Conservation (phyloP, 2,888 invertebrate species). For the Tiliacea aurago region DNA sequence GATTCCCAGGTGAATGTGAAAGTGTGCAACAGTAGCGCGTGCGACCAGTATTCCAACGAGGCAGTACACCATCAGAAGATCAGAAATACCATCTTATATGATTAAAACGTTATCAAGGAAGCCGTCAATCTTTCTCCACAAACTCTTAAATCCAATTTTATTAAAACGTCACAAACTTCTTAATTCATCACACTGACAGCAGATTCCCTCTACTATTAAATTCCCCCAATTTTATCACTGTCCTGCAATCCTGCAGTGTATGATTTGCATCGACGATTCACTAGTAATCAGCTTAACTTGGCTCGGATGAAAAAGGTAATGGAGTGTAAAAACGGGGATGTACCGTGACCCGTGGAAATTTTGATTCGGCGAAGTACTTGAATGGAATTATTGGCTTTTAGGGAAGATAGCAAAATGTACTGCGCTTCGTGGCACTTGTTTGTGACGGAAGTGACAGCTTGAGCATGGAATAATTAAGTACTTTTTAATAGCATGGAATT, state of each 20-base stretch:
- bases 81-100: neutral
- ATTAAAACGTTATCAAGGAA: constrained; percentile 2
- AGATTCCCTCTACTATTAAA: constrained; percentile 48
- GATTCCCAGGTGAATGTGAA: too few species aligned
- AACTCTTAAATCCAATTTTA: constrained; percentile 54
- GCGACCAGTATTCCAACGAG: too few species aligned
- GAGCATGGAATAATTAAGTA: too few species aligned
- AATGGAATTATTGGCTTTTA: constrained; percentile 50
- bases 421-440: neutral
- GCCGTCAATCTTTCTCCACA: neutral
- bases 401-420: constrained; percentile 32
- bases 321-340: constrained; percentile 78
- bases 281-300: constrained; percentile 84
- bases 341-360: constrained; percentile 61
- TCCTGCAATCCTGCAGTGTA: constrained; percentile 65
- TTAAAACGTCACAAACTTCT: constrained; percentile 55
- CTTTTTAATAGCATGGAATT: too few species aligned
- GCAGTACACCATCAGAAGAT: too few species aligned
- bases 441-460: too few species aligned
- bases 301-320: constrained; percentile 82
- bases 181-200: constrained; percentile 36
- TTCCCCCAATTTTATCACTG: constrained; percentile 55
- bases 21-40: too few species aligned
- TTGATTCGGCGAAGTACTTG: constrained; percentile 51
- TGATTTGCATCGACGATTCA: constrained; percentile 77